phyloP scores from a whole-genome alignment of 2,888 invertebrate species.

The Seira sanloemensis region DNA sequence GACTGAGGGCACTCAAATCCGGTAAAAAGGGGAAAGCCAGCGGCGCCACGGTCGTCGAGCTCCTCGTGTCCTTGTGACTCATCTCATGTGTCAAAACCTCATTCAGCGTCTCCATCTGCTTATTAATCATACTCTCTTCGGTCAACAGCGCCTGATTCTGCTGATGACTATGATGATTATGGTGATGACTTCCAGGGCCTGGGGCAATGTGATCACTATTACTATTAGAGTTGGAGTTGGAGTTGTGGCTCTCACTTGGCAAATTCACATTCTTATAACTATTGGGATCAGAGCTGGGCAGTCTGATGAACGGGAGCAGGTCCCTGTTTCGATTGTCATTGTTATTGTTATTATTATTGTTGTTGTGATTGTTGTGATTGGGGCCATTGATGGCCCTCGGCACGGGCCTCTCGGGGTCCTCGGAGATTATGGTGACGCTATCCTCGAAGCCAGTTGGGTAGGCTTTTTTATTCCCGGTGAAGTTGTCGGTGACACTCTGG shows the following conservation, averaged over 20 bases:
- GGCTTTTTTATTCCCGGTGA: constrained; percentile 41
- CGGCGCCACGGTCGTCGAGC: constrained; percentile 44
- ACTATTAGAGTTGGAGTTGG: constrained; percentile 28
- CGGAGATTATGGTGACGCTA: constrained; percentile 56
- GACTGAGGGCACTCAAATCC: constrained; percentile 69
- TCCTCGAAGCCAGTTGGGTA: constrained; percentile 59
- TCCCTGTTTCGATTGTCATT: background rate
- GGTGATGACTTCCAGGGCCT: constrained; percentile 8
- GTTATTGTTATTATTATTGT: constrained; percentile 19
- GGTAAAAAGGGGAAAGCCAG: constrained; percentile 63
- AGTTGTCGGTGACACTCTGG: constrained; percentile 61
- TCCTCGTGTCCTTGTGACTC: constrained; percentile 49
- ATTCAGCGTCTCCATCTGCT: constrained; percentile 60
- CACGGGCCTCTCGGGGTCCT: constrained; percentile 52
- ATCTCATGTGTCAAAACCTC: constrained; percentile 63
- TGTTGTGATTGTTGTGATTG: background rate
- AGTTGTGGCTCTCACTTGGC: no score
- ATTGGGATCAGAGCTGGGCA: no score
- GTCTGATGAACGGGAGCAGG: no score
- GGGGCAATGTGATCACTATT: no score
- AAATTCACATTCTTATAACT: no score
- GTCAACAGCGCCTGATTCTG: no score
- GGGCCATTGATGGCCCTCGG: constrained; percentile 26
- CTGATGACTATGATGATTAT: background rate
- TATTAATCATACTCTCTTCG: constrained; percentile 62